Evolutionary conservation across 2,113 vertebrate species (phyloP), one percentile per base, ranked within the genome.

Genomic region (Alexandromys fortis): DNA sequence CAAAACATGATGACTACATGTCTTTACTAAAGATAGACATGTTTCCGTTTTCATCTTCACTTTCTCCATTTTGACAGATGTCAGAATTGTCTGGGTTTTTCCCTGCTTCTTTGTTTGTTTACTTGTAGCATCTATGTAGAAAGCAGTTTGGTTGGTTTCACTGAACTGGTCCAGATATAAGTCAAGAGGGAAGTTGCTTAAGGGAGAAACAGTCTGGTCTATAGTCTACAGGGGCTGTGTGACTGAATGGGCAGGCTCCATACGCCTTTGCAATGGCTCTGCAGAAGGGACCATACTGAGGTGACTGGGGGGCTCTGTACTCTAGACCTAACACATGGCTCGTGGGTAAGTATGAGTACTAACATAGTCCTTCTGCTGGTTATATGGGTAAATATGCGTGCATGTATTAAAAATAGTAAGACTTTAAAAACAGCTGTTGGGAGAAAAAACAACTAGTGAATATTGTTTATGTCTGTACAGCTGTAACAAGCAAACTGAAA

Each of bases 151-250:
- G 94, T 9, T 63, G 24, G 58, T 82, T 94, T 92, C 42, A 83
- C 86, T 78, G 61, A 96, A 94, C 21, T 82, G 17, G 52, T 38
- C 38, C 89, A 77, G 61, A 33, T 86, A 38, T 88, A 52, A 75
- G 87, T 92, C 82, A 90, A 26, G 67, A 92, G 68, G 91, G 75
- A 38, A 90, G 55, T 35, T 81, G 72, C 61, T 94, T 91, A 12
- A 92, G 28, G 30, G 92, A 91, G 88, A 90, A 52, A 76, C 2
- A 92, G 28, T 76, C 38, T 70, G 35, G 13, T 22, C n/a, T 42
- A 49, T 38, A 86, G 82, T 68, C 67, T 65, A 77, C 17, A 94
- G 91, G 78, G 7, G n/a, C 38, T 55, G 13, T 92, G 92, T 68
- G 45, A 78, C 67, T 35, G 22, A 42, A 35, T 38, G 83, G 81